These are phyloP conservation scores for Mobula hypostoma DNA, from an alignment of 2,113 vertebrate species.

Conservation along the genomic window DNA sequence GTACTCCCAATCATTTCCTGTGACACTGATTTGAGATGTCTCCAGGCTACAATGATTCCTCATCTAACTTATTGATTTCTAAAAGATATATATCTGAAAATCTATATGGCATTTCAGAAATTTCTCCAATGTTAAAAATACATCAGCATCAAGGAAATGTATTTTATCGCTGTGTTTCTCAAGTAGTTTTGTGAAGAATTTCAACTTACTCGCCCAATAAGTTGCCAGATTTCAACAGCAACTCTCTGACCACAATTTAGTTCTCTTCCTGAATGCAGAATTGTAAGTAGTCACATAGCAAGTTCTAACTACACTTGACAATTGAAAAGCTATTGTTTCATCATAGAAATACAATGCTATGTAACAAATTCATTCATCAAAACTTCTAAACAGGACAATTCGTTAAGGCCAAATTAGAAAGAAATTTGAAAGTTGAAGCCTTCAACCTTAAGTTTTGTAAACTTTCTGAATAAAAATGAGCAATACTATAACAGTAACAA, in stretches of 20 bases:
- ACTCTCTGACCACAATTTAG: neutral
- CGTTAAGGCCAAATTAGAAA: neutral
- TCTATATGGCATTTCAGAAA: neutral
- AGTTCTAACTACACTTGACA: neutral
- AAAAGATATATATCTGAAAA: neutral
- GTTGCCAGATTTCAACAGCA: neutral
- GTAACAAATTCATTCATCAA: neutral
- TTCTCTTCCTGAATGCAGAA: neutral
- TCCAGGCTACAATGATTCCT: neutral
- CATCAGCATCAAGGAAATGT: neutral
- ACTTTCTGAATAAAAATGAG: neutral
- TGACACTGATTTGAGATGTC: neutral
- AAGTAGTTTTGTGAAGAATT: neutral
- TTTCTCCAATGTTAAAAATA: neutral
- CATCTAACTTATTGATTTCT: neutral
- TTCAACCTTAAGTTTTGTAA: neutral
- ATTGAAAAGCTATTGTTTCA: neutral
- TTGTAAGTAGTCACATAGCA: neutral
- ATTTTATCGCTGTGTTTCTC: neutral
- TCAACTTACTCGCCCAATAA: neutral
- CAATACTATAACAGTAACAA: neutral
- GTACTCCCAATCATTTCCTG: neutral
- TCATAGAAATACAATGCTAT: neutral
- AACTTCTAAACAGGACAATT: neutral
- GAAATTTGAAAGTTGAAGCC: neutral